Base-by-base conservation (phyloP, 1,140 invertebrate species). In the Drosophila malerkotliana region DNA sequence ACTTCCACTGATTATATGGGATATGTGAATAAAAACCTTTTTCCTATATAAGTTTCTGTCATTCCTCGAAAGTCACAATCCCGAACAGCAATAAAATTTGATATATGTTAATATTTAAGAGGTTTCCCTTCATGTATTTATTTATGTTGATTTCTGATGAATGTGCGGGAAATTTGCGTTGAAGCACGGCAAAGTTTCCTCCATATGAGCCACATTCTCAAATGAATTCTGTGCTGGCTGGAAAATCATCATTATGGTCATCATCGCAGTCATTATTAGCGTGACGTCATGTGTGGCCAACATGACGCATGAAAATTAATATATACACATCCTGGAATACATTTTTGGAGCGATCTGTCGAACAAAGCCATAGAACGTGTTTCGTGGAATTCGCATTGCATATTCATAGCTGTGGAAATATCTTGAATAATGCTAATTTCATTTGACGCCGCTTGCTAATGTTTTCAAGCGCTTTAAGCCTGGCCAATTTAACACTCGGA, bases 241-340 rank as follows among this genome's bases (percentile, higher is more conserved):
- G 18, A 34, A 24, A 39, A 44, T 37, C 51, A 47, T 48, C 37
- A 52, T 62, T 59, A 41, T 69, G 47, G 61, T 55, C 56, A 51
- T 47, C 28, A 55, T 51, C 37, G 14, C 39, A 55, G 67, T 62
- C 62, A 45, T 82, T 62, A 74, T 64, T 48, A 69, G 60, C 18
- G 30, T 75, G 75, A 74, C 69, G 77, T 69, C 79, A 82, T 77
- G 53, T 66, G 24, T 39, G 68, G 44, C 41, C 66, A 59, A 83
- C 69, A 64, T 82, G 79, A 82, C 69, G 74, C 63, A 77, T 74
- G 59, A 32, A 82, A 74, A 74, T 83, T 62, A 78, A 71, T 82
- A 54, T 32, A 77, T 58, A 47, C 21, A 26, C 41, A 57, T 47
- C 21, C 39, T 39, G 15, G 47, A 45, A 57, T 15, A 57, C 45